Evolutionary conservation across 1,140 invertebrate species (phyloP).

Genomic region (Leptonema lineaticorne): DNA sequence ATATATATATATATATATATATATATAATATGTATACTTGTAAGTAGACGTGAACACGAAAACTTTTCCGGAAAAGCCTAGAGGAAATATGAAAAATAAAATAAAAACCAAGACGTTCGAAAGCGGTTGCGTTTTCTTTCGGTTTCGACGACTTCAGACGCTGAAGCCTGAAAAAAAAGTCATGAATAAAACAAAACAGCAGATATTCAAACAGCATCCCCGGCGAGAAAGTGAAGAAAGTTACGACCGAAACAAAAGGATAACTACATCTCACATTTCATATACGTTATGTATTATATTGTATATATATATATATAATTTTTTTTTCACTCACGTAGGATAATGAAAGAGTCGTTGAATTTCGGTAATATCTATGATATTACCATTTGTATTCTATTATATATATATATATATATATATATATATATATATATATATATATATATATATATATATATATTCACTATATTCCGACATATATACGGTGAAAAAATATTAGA

Average conservation of each 20-base stretch:
- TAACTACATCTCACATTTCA: too few species aligned
- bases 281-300: too few species aligned
- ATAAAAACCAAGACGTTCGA: background rate
- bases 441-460: too few species aligned
- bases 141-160: conserved; percentile 3
- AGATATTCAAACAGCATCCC: conserved; percentile 10
- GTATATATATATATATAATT: background rate
- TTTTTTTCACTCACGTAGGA: too few species aligned
- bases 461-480: too few species aligned
- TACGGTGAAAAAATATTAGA: too few species aligned
- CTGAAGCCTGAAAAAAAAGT: conserved; percentile 11
- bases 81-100: conserved; percentile 18
- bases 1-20: background rate
- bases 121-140: background rate
- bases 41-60: background rate
- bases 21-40: background rate
- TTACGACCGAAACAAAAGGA: background rate
- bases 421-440: too few species aligned
- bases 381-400: background rate
- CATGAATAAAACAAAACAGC: conserved; percentile 16
- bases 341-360: background rate
- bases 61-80: background rate
- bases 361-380: background rate
- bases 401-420: too few species aligned
- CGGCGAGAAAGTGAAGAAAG: background rate